Evolutionary conservation across 2,888 invertebrate genomes (phyloP).

Genomic region (Sarcophaga variegata): DNA sequence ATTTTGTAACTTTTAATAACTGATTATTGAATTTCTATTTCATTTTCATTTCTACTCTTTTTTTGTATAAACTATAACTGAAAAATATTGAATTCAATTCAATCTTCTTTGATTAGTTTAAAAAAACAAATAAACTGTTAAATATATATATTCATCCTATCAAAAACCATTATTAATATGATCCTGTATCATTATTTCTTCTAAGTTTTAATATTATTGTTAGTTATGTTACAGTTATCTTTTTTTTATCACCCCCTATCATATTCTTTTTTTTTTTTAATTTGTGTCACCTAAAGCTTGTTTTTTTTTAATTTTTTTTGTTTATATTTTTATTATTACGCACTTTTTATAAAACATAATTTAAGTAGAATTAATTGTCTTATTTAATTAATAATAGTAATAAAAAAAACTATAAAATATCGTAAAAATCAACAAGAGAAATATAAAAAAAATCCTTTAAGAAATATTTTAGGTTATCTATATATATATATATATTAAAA

Average conservation of each 20-base stretch:
- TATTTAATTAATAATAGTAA: slow-evolving; percentile 48
- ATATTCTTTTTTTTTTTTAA: slow-evolving; percentile 25
- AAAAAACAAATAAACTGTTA: slow-evolving; percentile 46
- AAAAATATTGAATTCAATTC: slow-evolving; percentile 65
- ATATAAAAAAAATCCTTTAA: slow-evolving; percentile 54
- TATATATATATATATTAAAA: slow-evolving; percentile 28
- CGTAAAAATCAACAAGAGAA: slow-evolving; percentile 34
- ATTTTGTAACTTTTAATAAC: slow-evolving; percentile 40
- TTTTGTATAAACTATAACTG: slow-evolving; percentile 25
- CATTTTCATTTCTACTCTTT: slow-evolving; percentile 31
- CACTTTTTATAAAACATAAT: slow-evolving; percentile 18
- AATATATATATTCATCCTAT: slow-evolving; percentile 42
- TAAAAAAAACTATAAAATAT: slow-evolving; percentile 36
- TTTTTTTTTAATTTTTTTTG: slow-evolving; percentile 17
- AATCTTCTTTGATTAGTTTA: slow-evolving; percentile 52
- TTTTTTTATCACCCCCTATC: slow-evolving; percentile 34
- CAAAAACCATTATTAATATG: slow-evolving; percentile 18
- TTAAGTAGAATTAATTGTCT: slow-evolving; percentile 61
- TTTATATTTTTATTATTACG: slow-evolving; percentile 29
- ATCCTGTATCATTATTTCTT: slow-evolving; percentile 20
- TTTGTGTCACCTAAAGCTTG: slow-evolving; percentile 50
- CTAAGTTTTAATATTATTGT: slow-evolving; percentile 23
- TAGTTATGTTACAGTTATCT: slow-evolving; percentile 41
- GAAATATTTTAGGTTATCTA: slow-evolving; percentile 57
- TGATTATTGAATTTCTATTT: slow-evolving; percentile 50